These are phyloP conservation scores for Hydraecia micacea DNA, from an alignment of 2,888 invertebrate species.

Conservation along the genomic window DNA sequence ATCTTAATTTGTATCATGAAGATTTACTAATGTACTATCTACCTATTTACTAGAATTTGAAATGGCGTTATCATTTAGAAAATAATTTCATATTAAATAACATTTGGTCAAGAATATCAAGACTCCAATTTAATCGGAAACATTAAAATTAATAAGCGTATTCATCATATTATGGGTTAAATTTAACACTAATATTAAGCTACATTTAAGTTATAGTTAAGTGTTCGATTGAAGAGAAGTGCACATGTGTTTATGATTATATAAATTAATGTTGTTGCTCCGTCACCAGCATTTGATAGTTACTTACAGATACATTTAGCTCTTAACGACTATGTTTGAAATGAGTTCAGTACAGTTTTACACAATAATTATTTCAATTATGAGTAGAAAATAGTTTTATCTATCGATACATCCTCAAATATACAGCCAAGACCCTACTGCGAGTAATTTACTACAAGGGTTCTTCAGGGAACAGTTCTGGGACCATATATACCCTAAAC, in stretches of 20 bases:
- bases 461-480: slow-evolving; percentile 58
- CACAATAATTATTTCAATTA: slow-evolving; percentile 66
- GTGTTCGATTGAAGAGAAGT: slow-evolving; percentile 74
- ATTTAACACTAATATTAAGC: slow-evolving; percentile 79
- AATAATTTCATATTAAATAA: slow-evolving; percentile 86
- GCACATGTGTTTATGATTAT: slow-evolving; percentile 74
- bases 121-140: slow-evolving; percentile 89
- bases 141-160: slow-evolving; percentile 91
- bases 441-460: slow-evolving; percentile 55
- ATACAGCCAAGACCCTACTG: slow-evolving; percentile 57
- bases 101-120: slow-evolving; percentile 90
- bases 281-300: slow-evolving; percentile 83
- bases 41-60: slow-evolving; percentile 82
- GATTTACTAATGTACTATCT: slow-evolving; percentile 74
- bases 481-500: slow-evolving; percentile 27
- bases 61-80: slow-evolving; percentile 83
- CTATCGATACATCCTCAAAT: slow-evolving; percentile 61
- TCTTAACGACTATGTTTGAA: slow-evolving; percentile 72
- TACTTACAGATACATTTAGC: slow-evolving; percentile 75
- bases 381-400: slow-evolving; percentile 70
- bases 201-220: slow-evolving; percentile 69
- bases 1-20: slow-evolving; percentile 67
- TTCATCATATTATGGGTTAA: slow-evolving; percentile 87
- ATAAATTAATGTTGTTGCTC: slow-evolving; percentile 77
- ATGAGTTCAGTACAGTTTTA: slow-evolving; percentile 78